Evolutionary conservation across 2,888 invertebrate genomes (phyloP).

Genomic region (Philopedon plagiatum): DNA sequence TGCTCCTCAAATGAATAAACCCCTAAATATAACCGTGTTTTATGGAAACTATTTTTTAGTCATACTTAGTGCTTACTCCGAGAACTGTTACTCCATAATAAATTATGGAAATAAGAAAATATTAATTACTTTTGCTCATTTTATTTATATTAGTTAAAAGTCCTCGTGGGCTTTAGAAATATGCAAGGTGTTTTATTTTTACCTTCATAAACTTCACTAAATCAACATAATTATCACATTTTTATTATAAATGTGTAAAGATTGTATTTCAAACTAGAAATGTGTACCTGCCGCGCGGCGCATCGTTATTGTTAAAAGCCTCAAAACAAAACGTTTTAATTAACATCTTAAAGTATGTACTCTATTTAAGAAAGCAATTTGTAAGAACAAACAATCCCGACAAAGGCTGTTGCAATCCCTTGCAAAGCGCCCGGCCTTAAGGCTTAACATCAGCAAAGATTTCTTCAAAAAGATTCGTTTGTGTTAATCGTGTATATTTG

Average conservation of each 20-base stretch:
- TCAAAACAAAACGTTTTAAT: slow-evolving; percentile 44
- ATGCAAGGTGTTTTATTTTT: too few species aligned
- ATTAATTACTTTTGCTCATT: too few species aligned
- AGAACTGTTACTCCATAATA: too few species aligned
- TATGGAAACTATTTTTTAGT: too few species aligned
- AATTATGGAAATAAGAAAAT: too few species aligned
- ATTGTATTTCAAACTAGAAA: background rate
- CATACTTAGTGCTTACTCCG: too few species aligned
- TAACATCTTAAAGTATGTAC: slow-evolving; percentile 41
- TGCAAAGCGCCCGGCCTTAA: slow-evolving; percentile 37
- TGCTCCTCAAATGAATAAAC: too few species aligned
- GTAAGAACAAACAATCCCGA: slow-evolving; percentile 43
- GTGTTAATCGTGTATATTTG: slow-evolving; percentile 48
- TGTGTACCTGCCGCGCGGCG: slow-evolving; percentile 23
- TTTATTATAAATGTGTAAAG: background rate
- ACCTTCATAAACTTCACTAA: too few species aligned
- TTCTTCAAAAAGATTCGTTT: slow-evolving; percentile 48
- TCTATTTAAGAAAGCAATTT: slow-evolving; percentile 45
- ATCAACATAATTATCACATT: background rate
- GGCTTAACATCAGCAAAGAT: slow-evolving; percentile 45
- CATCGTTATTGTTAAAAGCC: slow-evolving; percentile 14
- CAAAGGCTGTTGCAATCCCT: slow-evolving; percentile 44
- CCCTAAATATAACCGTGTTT: too few species aligned
- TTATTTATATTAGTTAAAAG: too few species aligned
- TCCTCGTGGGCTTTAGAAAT: too few species aligned